Conservation (phyloP, 2,113 vertebrate genomes). For the Triplophysa dalaica region DNA sequence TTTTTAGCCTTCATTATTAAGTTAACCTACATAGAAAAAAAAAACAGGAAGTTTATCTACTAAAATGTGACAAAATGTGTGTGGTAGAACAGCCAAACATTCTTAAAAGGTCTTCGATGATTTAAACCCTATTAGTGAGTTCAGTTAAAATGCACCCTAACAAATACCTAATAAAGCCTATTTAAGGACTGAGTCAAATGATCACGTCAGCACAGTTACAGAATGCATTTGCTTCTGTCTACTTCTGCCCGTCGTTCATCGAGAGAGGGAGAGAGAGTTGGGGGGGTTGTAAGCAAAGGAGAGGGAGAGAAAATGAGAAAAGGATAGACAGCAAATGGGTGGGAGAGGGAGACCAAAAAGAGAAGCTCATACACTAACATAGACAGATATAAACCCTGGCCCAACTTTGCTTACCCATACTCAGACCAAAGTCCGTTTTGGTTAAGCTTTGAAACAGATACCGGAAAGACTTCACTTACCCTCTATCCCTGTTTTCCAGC, state of each 20-base stretch:
- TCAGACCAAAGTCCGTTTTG: slow-evolving; percentile 54
- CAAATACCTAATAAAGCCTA: slow-evolving; percentile 38
- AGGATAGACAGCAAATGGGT: slow-evolving; percentile 44
- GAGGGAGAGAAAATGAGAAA: slow-evolving; percentile 43
- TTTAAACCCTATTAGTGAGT: not conserved
- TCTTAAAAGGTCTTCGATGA: not conserved
- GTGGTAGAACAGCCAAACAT: not conserved
- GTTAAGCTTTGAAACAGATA: slow-evolving; percentile 49
- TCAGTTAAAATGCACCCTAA: slow-evolving; percentile 27
- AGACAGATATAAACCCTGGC: slow-evolving; percentile 50
- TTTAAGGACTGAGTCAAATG: slow-evolving; percentile 48
- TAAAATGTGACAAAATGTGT: slow-evolving; percentile 1
- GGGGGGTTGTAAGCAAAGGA: slow-evolving; percentile 31
- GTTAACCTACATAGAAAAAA: not conserved
- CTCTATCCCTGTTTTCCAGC: slow-evolving; percentile 49
- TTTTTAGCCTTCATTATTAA: not conserved
- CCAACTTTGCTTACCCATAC: slow-evolving; percentile 55
- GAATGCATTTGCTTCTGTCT: slow-evolving; percentile 46
- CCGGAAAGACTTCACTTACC: slow-evolving; percentile 65
- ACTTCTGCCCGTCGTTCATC: slow-evolving; percentile 49
- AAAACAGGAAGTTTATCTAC: slow-evolving; percentile 1
- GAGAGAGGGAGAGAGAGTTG: slow-evolving; percentile 39
- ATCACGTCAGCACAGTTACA: slow-evolving; percentile 55
- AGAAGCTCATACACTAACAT: slow-evolving; percentile 14
- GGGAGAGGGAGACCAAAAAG: slow-evolving; percentile 34